Evolutionary conservation across 2,888 invertebrate genomes (phyloP).

Genomic region (Leucoma salicis): DNA sequence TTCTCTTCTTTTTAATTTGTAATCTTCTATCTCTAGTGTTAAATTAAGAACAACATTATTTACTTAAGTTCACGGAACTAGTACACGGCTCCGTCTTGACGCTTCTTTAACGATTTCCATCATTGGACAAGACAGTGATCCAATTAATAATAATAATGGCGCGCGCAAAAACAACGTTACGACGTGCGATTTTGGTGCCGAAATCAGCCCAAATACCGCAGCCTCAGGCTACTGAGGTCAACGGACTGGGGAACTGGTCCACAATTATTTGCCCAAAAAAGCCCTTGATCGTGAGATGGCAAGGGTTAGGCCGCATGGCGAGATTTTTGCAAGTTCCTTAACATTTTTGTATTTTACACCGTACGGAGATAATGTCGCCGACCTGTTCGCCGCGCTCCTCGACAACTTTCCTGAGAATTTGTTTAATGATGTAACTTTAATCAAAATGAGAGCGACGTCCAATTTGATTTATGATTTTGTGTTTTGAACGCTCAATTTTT

Average conservation of each 20-base stretch:
- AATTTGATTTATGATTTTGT: not conserved
- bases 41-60: no score
- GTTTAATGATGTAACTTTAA: slow-evolving; percentile 1
- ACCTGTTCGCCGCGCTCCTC: slow-evolving; percentile 13
- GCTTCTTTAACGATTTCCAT: slow-evolving; percentile 56
- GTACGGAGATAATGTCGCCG: slow-evolving; percentile 7
- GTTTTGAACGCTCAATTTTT: no score
- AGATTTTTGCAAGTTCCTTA: slow-evolving; percentile 44
- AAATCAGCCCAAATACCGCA: slow-evolving; percentile 71
- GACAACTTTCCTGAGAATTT: not conserved
- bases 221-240: slow-evolving; percentile 56
- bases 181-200: slow-evolving; percentile 71
- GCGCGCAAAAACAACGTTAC: slow-evolving; percentile 68
- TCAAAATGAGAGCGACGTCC: not conserved
- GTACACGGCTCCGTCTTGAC: slow-evolving; percentile 37
- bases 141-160: slow-evolving; percentile 78
- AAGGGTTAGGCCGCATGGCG: slow-evolving; percentile 40
- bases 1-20: no score
- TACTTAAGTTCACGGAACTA: slow-evolving; percentile 41
- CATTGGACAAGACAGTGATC: slow-evolving; percentile 63
- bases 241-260: slow-evolving; percentile 64
- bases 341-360: slow-evolving; percentile 37
- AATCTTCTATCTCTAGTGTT: no score
- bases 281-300: slow-evolving; percentile 49
- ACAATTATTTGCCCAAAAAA: slow-evolving; percentile 70